Conservation (phyloP, 2,797 vertebrate genomes). For the Kryptolebias ocellatus region DNA sequence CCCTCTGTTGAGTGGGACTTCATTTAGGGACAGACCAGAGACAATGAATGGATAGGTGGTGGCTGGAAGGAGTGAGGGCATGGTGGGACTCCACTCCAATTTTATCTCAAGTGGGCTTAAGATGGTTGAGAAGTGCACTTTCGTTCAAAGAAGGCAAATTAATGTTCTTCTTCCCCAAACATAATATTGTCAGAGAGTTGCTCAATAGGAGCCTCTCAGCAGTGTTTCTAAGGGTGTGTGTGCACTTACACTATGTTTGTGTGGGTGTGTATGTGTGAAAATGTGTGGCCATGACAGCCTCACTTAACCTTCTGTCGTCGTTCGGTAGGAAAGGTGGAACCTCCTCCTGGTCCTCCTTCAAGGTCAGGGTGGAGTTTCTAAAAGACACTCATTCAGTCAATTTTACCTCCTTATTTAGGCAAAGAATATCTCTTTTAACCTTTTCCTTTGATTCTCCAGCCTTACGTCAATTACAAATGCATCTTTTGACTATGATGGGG, state of each 20-base stretch:
- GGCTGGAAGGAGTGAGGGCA: constrained; percentile 49
- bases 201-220: constrained; percentile 74
- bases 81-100: constrained; percentile 65
- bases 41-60: constrained; percentile 72
- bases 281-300: constrained; percentile 55
- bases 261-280: constrained; percentile 40
- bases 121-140: constrained; percentile 80
- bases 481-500: constrained; percentile 63
- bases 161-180: constrained; percentile 82
- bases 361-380: constrained; percentile 76
- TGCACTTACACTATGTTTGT: constrained; percentile 54
- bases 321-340: constrained; percentile 60
- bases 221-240: constrained; percentile 60
- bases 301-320: constrained; percentile 77
- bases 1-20: constrained; percentile 40
- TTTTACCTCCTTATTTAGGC: constrained; percentile 73
- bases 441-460: constrained; percentile 61
- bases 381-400: constrained; percentile 77
- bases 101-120: constrained; percentile 73
- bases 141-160: constrained; percentile 78
- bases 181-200: constrained; percentile 79
- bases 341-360: constrained; percentile 70
- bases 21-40: constrained; percentile 55
- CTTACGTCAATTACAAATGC: constrained; percentile 63
- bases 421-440: constrained; percentile 80